phyloP scores from a whole-genome alignment of 2,113 vertebrate genomes.

The Eurypyga helias region DNA sequence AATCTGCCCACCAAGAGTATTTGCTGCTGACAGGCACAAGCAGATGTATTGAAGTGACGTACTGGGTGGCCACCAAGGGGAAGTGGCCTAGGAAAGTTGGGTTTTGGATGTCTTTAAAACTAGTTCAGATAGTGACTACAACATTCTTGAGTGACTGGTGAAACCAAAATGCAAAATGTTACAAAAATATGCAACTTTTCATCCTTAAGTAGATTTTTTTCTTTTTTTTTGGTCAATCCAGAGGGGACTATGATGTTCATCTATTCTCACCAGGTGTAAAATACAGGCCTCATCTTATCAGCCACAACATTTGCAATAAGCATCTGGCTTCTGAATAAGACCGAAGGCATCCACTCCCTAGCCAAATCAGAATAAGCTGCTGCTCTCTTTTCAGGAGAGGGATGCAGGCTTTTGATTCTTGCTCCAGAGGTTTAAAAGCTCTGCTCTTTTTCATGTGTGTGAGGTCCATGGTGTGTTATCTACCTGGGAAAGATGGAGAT shows the following conservation, averaged over 20 bases:
- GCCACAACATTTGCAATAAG: background rate
- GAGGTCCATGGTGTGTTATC: background rate
- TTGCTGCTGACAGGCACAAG: background rate
- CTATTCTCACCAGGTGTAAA: background rate
- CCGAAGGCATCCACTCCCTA: background rate
- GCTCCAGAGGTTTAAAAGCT: background rate
- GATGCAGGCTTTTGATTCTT: background rate
- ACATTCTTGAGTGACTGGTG: background rate
- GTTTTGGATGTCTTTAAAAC: background rate
- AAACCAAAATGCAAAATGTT: background rate
- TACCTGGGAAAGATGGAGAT: conserved; percentile 33
- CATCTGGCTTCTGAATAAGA: background rate
- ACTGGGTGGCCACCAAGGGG: background rate
- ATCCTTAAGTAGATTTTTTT: background rate
- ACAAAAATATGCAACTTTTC: background rate
- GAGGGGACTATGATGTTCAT: background rate
- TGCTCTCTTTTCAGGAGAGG: background rate
- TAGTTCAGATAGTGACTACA: background rate
- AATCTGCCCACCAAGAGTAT: conserved; percentile 20
- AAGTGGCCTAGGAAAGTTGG: background rate
- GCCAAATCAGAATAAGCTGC: background rate
- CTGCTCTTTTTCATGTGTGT: background rate
- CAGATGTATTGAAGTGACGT: background rate
- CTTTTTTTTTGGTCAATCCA: background rate
- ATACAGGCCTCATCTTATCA: background rate